These are phyloP conservation scores for Scartelaos histophorus DNA, from an alignment of 2,113 vertebrate genomes.

Conservation along the genomic window DNA sequence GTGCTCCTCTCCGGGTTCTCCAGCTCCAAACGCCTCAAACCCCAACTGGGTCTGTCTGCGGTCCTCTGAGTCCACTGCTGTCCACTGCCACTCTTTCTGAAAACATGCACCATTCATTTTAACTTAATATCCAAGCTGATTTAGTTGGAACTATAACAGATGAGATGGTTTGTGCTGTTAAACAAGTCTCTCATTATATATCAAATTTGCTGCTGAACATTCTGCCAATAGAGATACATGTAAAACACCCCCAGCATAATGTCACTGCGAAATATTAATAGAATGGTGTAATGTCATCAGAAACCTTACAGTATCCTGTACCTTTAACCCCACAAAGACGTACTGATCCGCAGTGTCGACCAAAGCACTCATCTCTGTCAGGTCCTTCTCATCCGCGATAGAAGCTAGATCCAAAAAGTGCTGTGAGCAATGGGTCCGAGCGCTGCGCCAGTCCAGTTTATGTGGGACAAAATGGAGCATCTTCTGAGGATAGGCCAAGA, in stretches of 20 bases:
- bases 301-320: no score
- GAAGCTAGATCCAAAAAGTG: constrained; percentile 14
- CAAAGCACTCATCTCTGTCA: not conserved
- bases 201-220: no score
- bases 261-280: no score
- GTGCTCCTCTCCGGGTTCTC: not conserved
- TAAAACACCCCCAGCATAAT: no score
- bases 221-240: no score
- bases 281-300: no score
- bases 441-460: not conserved
- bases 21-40: not conserved
- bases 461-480: not conserved
- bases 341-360: fast-evolving
- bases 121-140: no score
- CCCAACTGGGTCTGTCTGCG: not conserved
- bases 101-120: no score
- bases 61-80: not conserved
- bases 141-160: no score
- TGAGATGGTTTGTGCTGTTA: no score
- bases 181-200: no score
- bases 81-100: constrained; percentile 13
- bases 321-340: constrained; percentile 14
- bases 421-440: not conserved
- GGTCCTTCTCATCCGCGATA: not conserved
- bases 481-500: not conserved